These are phyloP conservation scores for Mesocricetus auratus DNA, from an alignment of 2,113 vertebrate species.

Conservation along the genomic window DNA sequence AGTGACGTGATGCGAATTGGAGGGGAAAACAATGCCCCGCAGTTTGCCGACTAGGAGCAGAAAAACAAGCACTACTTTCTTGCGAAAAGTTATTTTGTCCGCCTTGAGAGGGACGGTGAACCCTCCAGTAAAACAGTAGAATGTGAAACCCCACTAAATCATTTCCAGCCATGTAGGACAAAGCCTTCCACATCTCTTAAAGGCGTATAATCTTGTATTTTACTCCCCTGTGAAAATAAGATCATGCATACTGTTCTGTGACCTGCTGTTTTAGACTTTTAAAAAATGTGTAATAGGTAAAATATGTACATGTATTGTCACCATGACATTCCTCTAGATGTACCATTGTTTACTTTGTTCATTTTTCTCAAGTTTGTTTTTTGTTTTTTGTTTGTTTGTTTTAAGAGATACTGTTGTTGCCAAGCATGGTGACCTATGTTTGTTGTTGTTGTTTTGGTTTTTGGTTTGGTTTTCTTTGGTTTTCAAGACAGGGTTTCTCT, in stretches of 20 bases:
- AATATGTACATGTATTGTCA: background rate
- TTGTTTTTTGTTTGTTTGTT: background rate
- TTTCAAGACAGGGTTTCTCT: no score
- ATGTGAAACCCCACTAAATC: background rate
- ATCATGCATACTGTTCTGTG: background rate
- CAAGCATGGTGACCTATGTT: background rate
- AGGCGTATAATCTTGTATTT: background rate
- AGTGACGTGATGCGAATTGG: background rate
- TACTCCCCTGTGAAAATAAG: background rate
- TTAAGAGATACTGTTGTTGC: background rate
- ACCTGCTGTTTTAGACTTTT: constrained; percentile 10
- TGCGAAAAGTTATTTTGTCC: background rate
- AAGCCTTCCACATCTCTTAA: background rate
- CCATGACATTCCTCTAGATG: background rate
- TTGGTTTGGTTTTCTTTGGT: no score
- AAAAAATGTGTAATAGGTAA: background rate
- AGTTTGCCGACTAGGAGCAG: background rate
- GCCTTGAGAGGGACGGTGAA: background rate
- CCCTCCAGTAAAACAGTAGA: background rate
- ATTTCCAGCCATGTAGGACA: background rate
- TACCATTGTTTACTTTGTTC: background rate
- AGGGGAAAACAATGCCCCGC: background rate
- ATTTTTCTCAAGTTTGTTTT: constrained; percentile 31
- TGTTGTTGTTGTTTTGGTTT: no score
- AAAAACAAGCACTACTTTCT: background rate